These are phyloP conservation scores for Exephanes ischioxanthus DNA, from an alignment of 2,888 invertebrate species.

Conservation along the genomic window DNA sequence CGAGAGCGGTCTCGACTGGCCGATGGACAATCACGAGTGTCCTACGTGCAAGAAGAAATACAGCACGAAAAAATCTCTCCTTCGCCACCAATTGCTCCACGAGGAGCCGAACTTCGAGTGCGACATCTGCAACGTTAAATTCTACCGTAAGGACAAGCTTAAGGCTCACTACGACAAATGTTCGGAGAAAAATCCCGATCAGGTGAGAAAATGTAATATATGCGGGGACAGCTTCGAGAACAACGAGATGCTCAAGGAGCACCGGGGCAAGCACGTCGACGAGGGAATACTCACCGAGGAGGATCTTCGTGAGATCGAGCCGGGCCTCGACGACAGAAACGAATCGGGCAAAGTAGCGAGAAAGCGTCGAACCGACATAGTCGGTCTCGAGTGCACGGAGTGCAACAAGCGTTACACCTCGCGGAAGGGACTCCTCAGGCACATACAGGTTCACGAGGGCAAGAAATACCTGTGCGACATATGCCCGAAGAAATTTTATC, in stretches of 20 bases:
- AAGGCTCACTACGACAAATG: slow-evolving; percentile 84
- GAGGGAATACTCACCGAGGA: slow-evolving; percentile 83
- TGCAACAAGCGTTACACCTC: slow-evolving; percentile 84
- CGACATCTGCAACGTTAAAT: slow-evolving; percentile 83
- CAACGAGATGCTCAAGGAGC: slow-evolving; percentile 81
- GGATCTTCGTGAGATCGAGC: slow-evolving; percentile 81
- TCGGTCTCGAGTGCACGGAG: slow-evolving; percentile 83
- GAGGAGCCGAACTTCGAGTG: slow-evolving; percentile 84
- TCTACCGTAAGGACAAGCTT: slow-evolving; percentile 83
- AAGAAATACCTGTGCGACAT: slow-evolving; percentile 84
- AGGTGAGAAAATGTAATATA: slow-evolving; percentile 83
- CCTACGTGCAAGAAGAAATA: slow-evolving; percentile 82
- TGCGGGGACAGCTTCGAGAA: slow-evolving; percentile 83
- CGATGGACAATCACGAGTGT: slow-evolving; percentile 83
- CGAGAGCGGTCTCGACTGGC: slow-evolving; percentile 82
- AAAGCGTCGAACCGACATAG: slow-evolving; percentile 82
- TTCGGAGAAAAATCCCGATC: slow-evolving; percentile 83
- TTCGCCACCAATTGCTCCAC: slow-evolving; percentile 82
- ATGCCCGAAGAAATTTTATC: slow-evolving; percentile 83
- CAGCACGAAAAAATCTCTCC: slow-evolving; percentile 83
- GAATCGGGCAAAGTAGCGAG: slow-evolving; percentile 78
- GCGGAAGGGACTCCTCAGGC: slow-evolving; percentile 81
- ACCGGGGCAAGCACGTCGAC: slow-evolving; percentile 82
- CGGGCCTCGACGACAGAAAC: slow-evolving; percentile 78
- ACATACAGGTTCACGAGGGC: slow-evolving; percentile 83